Base-by-base conservation (phyloP, 2,888 invertebrate genomes). In the Digitonthophagus gazella region DNA sequence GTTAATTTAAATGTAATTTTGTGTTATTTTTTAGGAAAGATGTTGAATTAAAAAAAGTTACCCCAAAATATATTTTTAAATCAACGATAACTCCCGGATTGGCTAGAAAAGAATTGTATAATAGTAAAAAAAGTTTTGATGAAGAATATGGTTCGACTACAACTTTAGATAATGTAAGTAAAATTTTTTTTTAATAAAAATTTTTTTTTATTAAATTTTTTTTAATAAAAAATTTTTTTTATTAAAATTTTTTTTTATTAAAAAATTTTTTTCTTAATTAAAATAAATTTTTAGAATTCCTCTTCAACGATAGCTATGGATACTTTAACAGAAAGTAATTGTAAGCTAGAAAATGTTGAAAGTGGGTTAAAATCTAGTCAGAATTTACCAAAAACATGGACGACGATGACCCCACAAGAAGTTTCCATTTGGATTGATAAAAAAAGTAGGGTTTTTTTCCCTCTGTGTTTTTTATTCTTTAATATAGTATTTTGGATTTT, bases 351-450 rank as follows among this genome's bases (percentile, higher is more conserved):
- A 72, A 11, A 58, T 11, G 18, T 14, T 5, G 77, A 16, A 74
- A 74, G 58, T n/a, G 57, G 15, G 0, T 4, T 22, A 4, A 22
- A 22, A 22, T 4, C 6, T 4, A 15, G 64, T 16, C 8, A 78
- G 20, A 75, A 76, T 65, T 75, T 72, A 67, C 19, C 79, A 79
- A 14, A 78, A 77, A 56, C 84, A 15, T 91, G 91, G 89, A 93
- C 93, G 65, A 93, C 93, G 5, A 91, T 94, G 90, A 93, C 94
- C 1, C 93, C 95, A 0, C 94, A 94, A 77, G 92, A 95, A 82
- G 93, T 95, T 68, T 92, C 95, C 72, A 91, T 90, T 66, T 95
- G 94, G 93, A 93, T 95, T 73, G 95, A 95, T 83, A 90, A 87
- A 67, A 84, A 93, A 67, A 91, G 93, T 19, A 86, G 95, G 65